Evolutionary conservation across 92 coral and sea anemone genomes (phyloP), one percentile per base, ranked within the genome.

Genomic region (Umimayanthus chanpuru): DNA sequence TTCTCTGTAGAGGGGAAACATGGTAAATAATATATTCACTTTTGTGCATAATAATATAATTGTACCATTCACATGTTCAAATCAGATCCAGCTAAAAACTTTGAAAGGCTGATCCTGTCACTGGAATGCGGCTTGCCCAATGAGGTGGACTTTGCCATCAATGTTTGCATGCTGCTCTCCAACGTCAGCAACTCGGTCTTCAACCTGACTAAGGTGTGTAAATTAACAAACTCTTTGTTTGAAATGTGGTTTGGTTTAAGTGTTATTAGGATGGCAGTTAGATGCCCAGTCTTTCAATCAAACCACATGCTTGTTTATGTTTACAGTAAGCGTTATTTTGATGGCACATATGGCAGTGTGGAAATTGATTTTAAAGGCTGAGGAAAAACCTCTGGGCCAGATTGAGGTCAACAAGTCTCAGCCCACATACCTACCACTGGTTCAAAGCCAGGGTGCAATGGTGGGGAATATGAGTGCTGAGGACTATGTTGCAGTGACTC

Each of bases 151-250:
- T 97, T 97, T 97, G 99, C 94, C 28, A 93, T 95, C 80, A 97
- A 97, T 89, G 96, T 97, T 71, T 97, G 99, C 77, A 95, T 97
- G 99, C 88, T 97, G 78, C 81, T 97, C 50, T 97, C 99, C 41
- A 97, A 97, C 87, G 99, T 97, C 86, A 97, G 96, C 91, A 97
- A 97, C 92, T 97, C 99, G 73, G 99, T 97, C 78, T 97, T 97
- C 92, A 97, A 97, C 83, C 89, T 97, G 55, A 92, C 96, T 71
- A 97, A 97, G 98, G 99, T 97, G 89, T 3, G 76, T 77, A 66
- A 5, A 9, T 61, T 61, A 61, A 18, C 21, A 53, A 53, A 53
- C 10, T 7, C 10, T 47, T 9, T 47, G 50, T 47, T 47, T 47
- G 50, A 47, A 15, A 77, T 43, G 4, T 32, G 11, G 12, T 75